phyloP scores from a whole-genome alignment of 2,113 vertebrate genomes.

The Gallinago undulata region DNA sequence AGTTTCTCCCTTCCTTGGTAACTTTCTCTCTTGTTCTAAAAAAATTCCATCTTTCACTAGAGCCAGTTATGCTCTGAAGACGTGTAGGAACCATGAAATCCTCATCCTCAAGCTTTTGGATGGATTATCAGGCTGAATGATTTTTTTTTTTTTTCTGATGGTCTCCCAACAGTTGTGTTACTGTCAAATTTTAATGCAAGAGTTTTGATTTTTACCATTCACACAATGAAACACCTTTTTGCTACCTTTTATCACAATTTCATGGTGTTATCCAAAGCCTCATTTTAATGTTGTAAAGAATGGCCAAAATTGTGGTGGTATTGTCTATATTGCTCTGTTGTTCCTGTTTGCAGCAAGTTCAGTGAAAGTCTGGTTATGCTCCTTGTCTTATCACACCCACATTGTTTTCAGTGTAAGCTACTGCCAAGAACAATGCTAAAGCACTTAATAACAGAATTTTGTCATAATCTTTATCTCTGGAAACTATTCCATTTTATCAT shows the following conservation, averaged over 20 bases:
- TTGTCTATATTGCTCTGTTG: not conserved
- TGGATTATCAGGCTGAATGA: not conserved
- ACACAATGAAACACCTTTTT: not conserved
- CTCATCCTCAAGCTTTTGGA: not conserved
- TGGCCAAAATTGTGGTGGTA: not conserved
- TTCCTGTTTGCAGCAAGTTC: not conserved
- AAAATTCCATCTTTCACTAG: not conserved
- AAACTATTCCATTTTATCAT: not conserved
- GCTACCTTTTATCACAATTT: not conserved
- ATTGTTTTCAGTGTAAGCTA: not conserved
- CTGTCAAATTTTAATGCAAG: not conserved
- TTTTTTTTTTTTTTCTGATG: not conserved
- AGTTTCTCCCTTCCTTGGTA: not conserved
- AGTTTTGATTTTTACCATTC: not conserved
- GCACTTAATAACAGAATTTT: slow-evolving; percentile 1
- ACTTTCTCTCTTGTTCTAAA: not conserved
- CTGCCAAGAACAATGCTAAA: not conserved
- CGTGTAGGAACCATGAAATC: not conserved
- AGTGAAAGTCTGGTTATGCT: not conserved
- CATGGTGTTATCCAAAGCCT: not conserved
- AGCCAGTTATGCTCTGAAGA: not conserved
- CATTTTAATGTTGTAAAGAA: not conserved
- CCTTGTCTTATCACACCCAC: not conserved
- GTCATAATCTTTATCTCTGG: not conserved
- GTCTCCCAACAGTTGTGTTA: not conserved